phyloP scores from a whole-genome alignment of 2,797 vertebrate species.

The Gallinago nigripennis region DNA sequence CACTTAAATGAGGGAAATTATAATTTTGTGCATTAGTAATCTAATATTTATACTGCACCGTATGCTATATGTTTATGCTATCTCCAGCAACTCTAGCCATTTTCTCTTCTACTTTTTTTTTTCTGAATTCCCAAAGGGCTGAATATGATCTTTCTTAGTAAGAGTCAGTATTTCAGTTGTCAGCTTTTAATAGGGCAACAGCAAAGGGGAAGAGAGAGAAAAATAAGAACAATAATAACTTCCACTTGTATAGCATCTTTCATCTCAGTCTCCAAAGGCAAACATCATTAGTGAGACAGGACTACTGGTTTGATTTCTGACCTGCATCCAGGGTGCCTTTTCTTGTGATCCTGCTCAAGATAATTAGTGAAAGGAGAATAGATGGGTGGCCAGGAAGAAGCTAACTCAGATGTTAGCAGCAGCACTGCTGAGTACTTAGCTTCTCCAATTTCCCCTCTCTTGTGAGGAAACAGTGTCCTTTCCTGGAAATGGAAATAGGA shows the following conservation, averaged over 20 bases:
- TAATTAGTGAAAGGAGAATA: not conserved
- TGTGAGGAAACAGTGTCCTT: not conserved
- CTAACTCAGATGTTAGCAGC: not conserved
- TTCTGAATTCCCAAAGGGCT: not conserved
- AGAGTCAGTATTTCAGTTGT: not conserved
- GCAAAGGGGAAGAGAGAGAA: not conserved
- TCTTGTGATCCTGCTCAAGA: not conserved
- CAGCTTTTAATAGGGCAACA: not conserved
- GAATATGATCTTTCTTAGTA: not conserved
- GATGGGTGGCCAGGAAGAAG: not conserved
- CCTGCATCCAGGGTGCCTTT: not conserved
- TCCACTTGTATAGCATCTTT: not conserved
- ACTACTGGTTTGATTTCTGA: not conserved
- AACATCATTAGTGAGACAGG: not conserved
- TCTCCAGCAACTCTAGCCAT: not conserved
- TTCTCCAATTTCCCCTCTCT: not conserved
- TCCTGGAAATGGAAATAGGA: not conserved
- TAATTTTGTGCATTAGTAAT: not conserved
- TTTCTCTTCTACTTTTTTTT: not conserved
- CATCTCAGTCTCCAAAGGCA: not conserved
- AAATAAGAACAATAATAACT: slow-evolving; percentile 4
- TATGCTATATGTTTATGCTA: not conserved
- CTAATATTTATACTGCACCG: not conserved
- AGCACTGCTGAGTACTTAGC: not conserved
- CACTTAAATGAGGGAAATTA: not conserved